Evolutionary conservation across 2,888 invertebrate genomes (phyloP), one percentile per base, ranked within the genome.

Genomic region (Melieria picta): DNA sequence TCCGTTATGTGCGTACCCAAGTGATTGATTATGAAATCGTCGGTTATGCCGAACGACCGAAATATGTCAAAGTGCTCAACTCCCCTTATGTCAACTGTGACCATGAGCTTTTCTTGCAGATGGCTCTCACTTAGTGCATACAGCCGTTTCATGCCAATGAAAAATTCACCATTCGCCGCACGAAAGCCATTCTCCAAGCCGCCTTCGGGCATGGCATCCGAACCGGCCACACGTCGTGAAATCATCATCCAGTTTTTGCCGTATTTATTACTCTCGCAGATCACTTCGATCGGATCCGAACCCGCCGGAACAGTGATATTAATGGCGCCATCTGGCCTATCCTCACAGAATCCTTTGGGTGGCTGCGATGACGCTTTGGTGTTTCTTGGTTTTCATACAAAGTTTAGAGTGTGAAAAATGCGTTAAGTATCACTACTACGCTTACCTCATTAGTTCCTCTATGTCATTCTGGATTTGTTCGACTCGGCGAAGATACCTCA

Each of bases 171-270:
- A 52, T 13, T 13, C 52, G 1, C 52, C 9, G 52, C 52, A 7
- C 52, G n/a, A 7, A 52, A 76, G 60, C 80, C 81, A 45, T 80
- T 79, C n/a, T 55, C 3, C 30, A 30, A 30, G 30, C 30, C 30
- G 30, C 3, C 30, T 30, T 2, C 30, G 2, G 30, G 30, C 30
- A 30, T 30, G 30, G 30, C 30, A 30, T 30, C 2, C 30, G 30
- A 30, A 30, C 30, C 30, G 30, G 30, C 30, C 3, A 30, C 76
- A 0, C 80, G 74, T 70, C 78, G 52, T 16, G 80, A 80, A 5
- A 80, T 73, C n/a, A 80, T 79, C 11, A 79, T 55, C 80, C 80
- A 80, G 48, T 80, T 80, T 10, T 10, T 30, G 58, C 58, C 58
- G 16, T 30, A 30, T 58, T 16, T 58, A 42, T 16, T 58, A 5